A percentile compares a stretch with the other conserved stretches of the same genome.
phyloP scores from a whole-genome alignment of 2,888 invertebrate species.

The Zygothrica quintamaculata region DNA sequence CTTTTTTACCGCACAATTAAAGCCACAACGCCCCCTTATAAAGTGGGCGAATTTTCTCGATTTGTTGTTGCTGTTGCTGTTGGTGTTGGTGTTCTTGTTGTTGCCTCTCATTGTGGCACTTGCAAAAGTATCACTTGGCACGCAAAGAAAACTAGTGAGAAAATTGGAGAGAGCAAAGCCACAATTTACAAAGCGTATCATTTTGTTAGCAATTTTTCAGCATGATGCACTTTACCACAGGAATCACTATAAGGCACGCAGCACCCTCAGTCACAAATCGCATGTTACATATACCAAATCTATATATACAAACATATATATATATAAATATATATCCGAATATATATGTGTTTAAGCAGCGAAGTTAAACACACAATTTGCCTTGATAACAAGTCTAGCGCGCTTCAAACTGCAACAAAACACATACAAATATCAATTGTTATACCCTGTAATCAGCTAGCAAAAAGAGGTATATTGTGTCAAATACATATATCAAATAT shows the following conservation, averaged over 20 bases:
- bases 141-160: slow-evolving; percentile 79
- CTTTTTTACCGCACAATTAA: slow-evolving; percentile 68
- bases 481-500: too few species aligned
- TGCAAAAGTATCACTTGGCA: slow-evolving; percentile 75
- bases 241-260: slow-evolving; percentile 72
- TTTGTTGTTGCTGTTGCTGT: slow-evolving; percentile 28
- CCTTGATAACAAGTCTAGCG: slow-evolving; percentile 59
- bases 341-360: too few species aligned
- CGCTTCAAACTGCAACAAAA: slow-evolving; percentile 42
- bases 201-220: slow-evolving; percentile 80
- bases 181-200: slow-evolving; percentile 79
- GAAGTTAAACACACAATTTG: slow-evolving; percentile 69
- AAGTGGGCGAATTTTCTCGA: slow-evolving; percentile 35
- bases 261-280: slow-evolving; percentile 14
- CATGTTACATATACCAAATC: slow-evolving; percentile 9
- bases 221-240: slow-evolving; percentile 73
- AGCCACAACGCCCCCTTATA: slow-evolving; percentile 44
- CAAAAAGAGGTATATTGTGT: too few species aligned
- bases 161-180: slow-evolving; percentile 61
- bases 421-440: slow-evolving; percentile 1
- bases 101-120: slow-evolving; percentile 19
- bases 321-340: too few species aligned
- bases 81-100: too few species aligned
- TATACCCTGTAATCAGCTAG: neutral
- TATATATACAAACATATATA: slow-evolving; percentile 14